A percentile compares a stretch with the other conserved stretches of the same genome.
Conservation (phyloP, 2,113 vertebrate species). For the Laticauda laticaudata region DNA sequence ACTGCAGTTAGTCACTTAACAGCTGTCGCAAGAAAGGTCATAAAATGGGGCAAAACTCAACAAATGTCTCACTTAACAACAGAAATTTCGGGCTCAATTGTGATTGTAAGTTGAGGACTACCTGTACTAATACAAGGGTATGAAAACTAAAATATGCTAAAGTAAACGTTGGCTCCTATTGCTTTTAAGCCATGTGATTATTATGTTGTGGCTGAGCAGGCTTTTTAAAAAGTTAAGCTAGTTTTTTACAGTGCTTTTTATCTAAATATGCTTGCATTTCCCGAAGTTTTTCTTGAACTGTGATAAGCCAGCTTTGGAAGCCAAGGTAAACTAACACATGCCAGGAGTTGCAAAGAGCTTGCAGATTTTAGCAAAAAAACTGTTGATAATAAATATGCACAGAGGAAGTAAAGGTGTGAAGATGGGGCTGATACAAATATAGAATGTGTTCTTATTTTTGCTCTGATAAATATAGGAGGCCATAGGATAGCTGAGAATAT, state of each 20-base stretch:
- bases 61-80: no score
- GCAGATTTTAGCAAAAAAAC: not conserved
- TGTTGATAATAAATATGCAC: not conserved
- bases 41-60: not conserved
- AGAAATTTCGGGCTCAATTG: no score
- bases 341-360: not conserved
- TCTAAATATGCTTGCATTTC: not conserved
- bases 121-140: no score
- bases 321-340: not conserved
- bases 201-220: not conserved
- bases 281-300: not conserved
- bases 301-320: not conserved
- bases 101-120: no score
- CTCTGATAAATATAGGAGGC: not conserved
- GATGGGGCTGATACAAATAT: not conserved
- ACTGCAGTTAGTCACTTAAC: not conserved
- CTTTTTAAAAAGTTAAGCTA: not conserved
- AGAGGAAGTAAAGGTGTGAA: not conserved
- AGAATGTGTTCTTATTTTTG: not conserved
- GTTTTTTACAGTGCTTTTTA: not conserved
- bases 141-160: not conserved
- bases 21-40: no score
- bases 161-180: not conserved
- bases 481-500: not conserved
- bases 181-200: not conserved